phyloP scores from a whole-genome alignment of 2,113 vertebrate genomes.

The Pyxicephalus adspersus region DNA sequence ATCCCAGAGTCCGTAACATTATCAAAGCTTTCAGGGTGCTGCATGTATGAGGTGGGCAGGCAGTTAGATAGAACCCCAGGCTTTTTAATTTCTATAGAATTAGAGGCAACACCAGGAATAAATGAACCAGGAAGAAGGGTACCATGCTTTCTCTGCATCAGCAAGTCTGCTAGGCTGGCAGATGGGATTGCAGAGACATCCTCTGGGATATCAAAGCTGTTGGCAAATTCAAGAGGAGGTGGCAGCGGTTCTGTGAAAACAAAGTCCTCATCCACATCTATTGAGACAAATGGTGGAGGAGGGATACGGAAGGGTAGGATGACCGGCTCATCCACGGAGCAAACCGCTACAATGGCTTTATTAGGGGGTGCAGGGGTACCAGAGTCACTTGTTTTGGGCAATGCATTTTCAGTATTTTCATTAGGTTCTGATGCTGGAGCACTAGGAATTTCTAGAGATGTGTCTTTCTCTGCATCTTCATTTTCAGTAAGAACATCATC shows the following conservation, averaged over 20 bases:
- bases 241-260: constrained; percentile 92
- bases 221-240: constrained; percentile 94
- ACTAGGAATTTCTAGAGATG: constrained; percentile 66
- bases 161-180: constrained; percentile 74
- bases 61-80: constrained; percentile 79
- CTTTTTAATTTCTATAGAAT: constrained; percentile 75
- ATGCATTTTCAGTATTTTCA: constrained; percentile 69
- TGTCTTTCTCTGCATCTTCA: constrained; percentile 63
- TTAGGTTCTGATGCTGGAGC: constrained; percentile 74
- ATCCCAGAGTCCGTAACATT: constrained; percentile 89
- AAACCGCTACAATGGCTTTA: constrained; percentile 81
- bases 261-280: constrained; percentile 95
- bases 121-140: constrained; percentile 67
- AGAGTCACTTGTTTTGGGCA: constrained; percentile 63
- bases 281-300: constrained; percentile 87
- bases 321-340: constrained; percentile 87
- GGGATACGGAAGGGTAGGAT: constrained; percentile 92
- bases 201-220: constrained; percentile 94
- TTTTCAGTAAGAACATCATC: constrained; percentile 72
- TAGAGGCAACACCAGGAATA: constrained; percentile 68
- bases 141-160: constrained; percentile 80
- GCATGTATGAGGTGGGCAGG: constrained; percentile 81
- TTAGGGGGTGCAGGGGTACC: constrained; percentile 69
- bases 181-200: constrained; percentile 75
- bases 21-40: constrained; percentile 85